Base-by-base conservation (phyloP, 2,113 vertebrate species). In the Steatornis caripensis region DNA sequence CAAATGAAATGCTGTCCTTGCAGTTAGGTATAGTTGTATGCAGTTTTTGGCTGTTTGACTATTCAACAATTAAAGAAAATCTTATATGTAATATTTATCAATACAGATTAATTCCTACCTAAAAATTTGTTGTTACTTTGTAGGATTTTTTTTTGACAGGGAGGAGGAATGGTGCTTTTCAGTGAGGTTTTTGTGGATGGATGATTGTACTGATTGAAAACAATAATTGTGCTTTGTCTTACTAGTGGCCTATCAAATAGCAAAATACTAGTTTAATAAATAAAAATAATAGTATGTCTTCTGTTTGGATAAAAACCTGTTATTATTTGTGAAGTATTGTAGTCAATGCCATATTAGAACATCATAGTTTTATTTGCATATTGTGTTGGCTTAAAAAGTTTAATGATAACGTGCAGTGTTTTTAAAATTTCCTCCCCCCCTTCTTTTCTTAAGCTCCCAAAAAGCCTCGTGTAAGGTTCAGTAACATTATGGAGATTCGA, bases 401-500 rank as follows among this genome's bases (percentile, higher is more conserved):
- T 82, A 92, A 85, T 93, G 30, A 89, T 93, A 91, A 91, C 46
- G 10, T 86, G 8, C 65, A 70, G 45, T 5, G 70, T 87, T 91
- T 79, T 61, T 39, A n/a, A n/a, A n/a, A n/a, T 21, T 72, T 64
- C 27, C 8, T 5, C 21, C 5, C 9, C 13, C 20, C 15, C 10
- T 3, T 43, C 3, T 15, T 30, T n/a, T 55, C n/a, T 85, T 55
- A 96, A 98, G 99, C 98, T 80, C 96, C 98, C 72, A 99, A 98
- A 97, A 99, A 99, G 95, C 98, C 99, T 79, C 98, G 99, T 34
- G 99, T 99, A 41, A 98, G 99, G 65, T 99, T 99, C 93, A 99
- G 99, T 97, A 99, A 99, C 68, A 98, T 99, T 82, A 99, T 99
- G 99, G 99, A 99, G 97, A 99, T 99, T 89, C 98, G 99, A 53